These are phyloP conservation scores for Holacanthella duospinosa DNA, from an alignment of 2,888 invertebrate species.

Conservation along the genomic window DNA sequence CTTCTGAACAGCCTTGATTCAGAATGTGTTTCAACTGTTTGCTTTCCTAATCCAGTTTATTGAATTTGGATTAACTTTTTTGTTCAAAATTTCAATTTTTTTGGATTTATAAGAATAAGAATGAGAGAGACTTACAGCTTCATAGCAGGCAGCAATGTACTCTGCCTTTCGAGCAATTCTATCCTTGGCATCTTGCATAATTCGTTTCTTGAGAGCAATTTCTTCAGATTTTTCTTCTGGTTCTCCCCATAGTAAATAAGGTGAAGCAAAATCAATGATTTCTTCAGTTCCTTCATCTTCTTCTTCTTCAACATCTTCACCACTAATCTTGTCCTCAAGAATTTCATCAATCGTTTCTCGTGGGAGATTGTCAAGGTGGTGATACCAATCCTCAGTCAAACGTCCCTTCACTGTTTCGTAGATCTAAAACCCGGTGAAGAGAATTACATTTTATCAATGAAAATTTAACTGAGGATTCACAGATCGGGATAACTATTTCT, in stretches of 20 bases:
- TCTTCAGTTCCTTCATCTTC: conserved; percentile 18
- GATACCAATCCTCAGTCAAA: conserved; percentile 34
- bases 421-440: conserved; percentile 13
- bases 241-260: conserved; percentile 32
- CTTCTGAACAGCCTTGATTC: conserved; percentile 50
- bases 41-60: conserved; percentile 48
- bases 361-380: conserved; percentile 25
- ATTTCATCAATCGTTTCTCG: conserved; percentile 6
- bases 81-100: too few relatives aligned
- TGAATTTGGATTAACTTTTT: too few relatives aligned
- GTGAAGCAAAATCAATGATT: conserved; percentile 30
- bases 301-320: conserved; percentile 21
- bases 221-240: conserved; percentile 29
- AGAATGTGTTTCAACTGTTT: conserved; percentile 49
- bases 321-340: too few relatives aligned
- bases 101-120: too few relatives aligned
- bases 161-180: conserved; percentile 28
- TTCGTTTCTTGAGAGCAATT: conserved; percentile 31
- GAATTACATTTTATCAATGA: background rate
- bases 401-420: conserved; percentile 27
- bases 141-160: conserved; percentile 11
- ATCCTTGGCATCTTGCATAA: conserved; percentile 30
- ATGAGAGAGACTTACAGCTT: conserved; percentile 6
- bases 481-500: too few relatives aligned
- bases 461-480: too few relatives aligned